Evolutionary conservation across 92 coral and sea anemone species (phyloP), one percentile per base, ranked within the genome.

Genomic region (Zoanthus sansibaricus): DNA sequence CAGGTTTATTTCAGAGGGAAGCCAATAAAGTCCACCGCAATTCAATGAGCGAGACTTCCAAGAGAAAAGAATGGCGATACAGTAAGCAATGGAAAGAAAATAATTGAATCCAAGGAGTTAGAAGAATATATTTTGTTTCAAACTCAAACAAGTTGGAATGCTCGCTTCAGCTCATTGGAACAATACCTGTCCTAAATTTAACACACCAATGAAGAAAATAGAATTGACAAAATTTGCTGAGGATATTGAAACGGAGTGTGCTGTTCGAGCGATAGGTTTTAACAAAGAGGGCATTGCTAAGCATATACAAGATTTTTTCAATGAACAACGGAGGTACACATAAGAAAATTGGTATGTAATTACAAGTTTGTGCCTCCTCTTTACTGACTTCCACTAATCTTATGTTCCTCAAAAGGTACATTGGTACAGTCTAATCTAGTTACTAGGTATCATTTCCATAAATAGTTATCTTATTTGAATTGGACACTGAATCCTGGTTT

Each of bases 291-390:
- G 91, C 2, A 91, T 88, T 76, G 74, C 79, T 6, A 76, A 69
- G 55, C 94, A 91, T 56, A 72, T 88, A 1, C 89, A 91, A 62
- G 37, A 21, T 42, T 82, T 82, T 58, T 91, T 51, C 42, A 91
- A 56, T 48, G 86, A 91, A 80, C 93, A 91, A 44, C 55, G 86
- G 66, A 67, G 88, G n/a, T 87, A 87, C 70, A 67, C 20, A 90
- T 77, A 69, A 76, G 32, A 18, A 87, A 87, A 86, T 56, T 16
- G 4, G 46, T 45, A 33, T 71, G 49, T 14, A 9, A 71, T 33
- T 71, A 42, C 88, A 86, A 86, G 82, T 72, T 75, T 86, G 55
- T 73, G 88, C 55, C 55, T 49, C 55, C 55, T 49, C 55, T 49
- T 49, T 49, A 49, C 55, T 49, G 55, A 49, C 1, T 49, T 49